phyloP scores from a whole-genome alignment of 2,113 vertebrate genomes.

The Seriola aureovittata region DNA sequence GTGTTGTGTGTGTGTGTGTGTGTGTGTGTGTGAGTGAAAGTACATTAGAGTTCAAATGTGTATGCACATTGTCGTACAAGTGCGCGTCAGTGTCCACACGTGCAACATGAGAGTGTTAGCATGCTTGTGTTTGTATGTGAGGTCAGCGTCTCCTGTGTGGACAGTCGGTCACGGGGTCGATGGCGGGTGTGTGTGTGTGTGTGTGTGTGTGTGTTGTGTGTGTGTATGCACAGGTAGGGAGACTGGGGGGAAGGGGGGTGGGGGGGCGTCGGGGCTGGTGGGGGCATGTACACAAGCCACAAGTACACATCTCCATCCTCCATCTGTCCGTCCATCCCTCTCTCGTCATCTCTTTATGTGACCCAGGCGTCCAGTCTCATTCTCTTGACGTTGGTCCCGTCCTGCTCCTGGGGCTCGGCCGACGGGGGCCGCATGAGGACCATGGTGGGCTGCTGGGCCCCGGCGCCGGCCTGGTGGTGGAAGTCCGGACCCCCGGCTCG shows the following conservation, averaged over 20 bases:
- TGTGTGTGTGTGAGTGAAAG: constrained; percentile 36
- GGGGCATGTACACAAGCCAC: constrained; percentile 76
- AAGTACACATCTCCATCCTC: constrained; percentile 67
- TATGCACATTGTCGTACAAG: constrained; percentile 37
- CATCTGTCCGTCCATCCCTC: constrained; percentile 53
- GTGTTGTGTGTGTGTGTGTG: constrained; percentile 36
- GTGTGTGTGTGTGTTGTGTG: constrained; percentile 36
- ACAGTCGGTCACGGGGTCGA: constrained; percentile 41
- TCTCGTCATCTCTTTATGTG: constrained; percentile 83
- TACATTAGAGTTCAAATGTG: constrained; percentile 53
- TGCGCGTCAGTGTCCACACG: constrained; percentile 56
- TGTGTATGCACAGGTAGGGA: constrained; percentile 41
- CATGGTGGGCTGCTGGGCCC: constrained; percentile 81
- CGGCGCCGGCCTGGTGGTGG: constrained; percentile 69
- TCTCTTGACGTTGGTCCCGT: constrained; percentile 91
- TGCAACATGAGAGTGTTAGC: constrained; percentile 58
- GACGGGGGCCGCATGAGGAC: constrained; percentile 88
- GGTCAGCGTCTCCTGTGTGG: constrained; percentile 45
- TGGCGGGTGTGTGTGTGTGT: constrained; percentile 34
- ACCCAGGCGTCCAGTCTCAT: constrained; percentile 96
- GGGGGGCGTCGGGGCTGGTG: constrained; percentile 42
- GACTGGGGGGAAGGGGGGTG: neutral
- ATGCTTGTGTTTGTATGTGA: constrained; percentile 58
- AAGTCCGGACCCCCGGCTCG: constrained; percentile 85
- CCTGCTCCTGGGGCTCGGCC: constrained; percentile 87